Base-by-base conservation (phyloP, 2,797 vertebrate species). In the Pseudochirops corinnae region DNA sequence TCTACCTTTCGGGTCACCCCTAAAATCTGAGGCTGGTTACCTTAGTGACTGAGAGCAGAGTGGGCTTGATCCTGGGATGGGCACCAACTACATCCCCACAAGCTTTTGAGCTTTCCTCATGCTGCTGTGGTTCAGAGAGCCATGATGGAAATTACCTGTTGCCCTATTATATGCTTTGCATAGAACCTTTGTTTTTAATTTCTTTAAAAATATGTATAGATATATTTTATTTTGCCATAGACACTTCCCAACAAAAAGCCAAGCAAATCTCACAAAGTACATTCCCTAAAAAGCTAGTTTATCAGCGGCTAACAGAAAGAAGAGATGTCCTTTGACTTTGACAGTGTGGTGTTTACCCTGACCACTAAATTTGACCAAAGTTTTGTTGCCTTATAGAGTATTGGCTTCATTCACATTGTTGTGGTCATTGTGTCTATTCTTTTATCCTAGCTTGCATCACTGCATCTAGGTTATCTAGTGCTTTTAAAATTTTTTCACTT, bases 31-130 rank as follows among this genome's bases (percentile, higher is more conserved):
- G 39, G 12, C 21, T 16, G 0, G n/a, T 60, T 74, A 55, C 39
- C 55, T 55, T 39, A 29, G 24, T 39, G n/a, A 4, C 1, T 0
- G n/a, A 52, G 50, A 90, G n/a, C 52, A 33, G 31, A 21, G 50
- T 90, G 18, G 31, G 28, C 0, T 52, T n/a, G 24, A 29, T 74
- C 91, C 55, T 0, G 11, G 56, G 87, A 2, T 39, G 90, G 92
- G 90, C 92, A 55, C 58, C 56, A 52, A 39, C 53, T n/a, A n/a
- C 11, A 87, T 94, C 5, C 26, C 26, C 26, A 58, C 60, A 33
- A 33, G 90, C 53, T 94, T 55, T 55, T 55, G 95, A 92, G 95
- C 91, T 87, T 87, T 46, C 74, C 21, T 46, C 31, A 50, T 26
- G 21, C 46, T 87, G 39, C 21, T 50, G 50, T 87, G 24, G 21